Evolutionary conservation across 23 tunicate species (phyloP).

Genomic region (Phallusia fumigata): DNA sequence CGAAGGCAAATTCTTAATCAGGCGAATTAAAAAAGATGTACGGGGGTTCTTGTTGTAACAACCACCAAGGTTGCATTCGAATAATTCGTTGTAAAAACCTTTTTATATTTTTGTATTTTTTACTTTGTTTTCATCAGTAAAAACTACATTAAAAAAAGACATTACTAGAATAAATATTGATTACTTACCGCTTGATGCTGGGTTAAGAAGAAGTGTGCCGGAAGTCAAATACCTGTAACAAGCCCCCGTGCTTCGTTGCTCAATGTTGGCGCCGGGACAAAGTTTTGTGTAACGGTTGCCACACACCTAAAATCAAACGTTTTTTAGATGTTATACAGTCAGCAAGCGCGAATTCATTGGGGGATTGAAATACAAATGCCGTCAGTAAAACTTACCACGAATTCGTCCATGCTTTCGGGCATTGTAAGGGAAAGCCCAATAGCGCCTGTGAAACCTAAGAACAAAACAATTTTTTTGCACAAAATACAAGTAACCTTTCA

Average conservation of each 20-base stretch:
- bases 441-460: background rate
- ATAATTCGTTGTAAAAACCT: no score
- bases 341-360: no score
- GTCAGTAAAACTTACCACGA: background rate
- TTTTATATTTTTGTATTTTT: no score
- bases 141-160: no score
- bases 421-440: background rate
- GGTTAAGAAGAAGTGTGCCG: background rate
- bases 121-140: no score
- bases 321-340: no score
- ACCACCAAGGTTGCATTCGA: no score
- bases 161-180: background rate
- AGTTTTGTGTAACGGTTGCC: background rate
- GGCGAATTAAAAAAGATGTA: no score
- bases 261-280: background rate
- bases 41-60: no score
- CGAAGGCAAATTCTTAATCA: no score
- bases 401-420: background rate
- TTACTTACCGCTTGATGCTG: background rate
- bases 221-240: background rate
- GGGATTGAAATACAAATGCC: no score
- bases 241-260: background rate
- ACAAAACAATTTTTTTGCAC: background rate
- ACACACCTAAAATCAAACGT: background rate
- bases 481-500: no score